Evolutionary conservation across 1,140 invertebrate species (phyloP).

Genomic region (Macrocentrus cingulum): DNA sequence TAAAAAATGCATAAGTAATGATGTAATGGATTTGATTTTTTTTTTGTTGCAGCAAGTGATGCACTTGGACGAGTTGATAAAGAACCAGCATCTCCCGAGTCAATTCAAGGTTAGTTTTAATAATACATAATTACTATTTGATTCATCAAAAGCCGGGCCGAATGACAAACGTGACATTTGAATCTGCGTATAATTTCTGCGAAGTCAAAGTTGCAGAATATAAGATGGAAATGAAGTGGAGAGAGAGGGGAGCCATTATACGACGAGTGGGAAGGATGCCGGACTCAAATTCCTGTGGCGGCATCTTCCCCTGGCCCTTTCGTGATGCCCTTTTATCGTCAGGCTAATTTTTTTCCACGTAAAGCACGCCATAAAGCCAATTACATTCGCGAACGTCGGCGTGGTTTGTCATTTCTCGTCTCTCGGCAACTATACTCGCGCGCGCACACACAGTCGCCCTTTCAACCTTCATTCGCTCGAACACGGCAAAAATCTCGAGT

Average conservation of each 20-base stretch:
- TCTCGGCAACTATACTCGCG: too few species aligned
- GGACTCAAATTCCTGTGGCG: constrained; percentile 20
- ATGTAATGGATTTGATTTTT: constrained; percentile 25
- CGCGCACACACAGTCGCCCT: neutral
- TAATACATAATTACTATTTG: constrained; percentile 3
- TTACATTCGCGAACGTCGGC: constrained; percentile 30
- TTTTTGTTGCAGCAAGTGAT: constrained; percentile 56
- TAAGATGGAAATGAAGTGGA: constrained; percentile 20
- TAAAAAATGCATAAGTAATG: constrained; percentile 12
- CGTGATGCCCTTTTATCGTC: constrained; percentile 24
- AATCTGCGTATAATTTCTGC: neutral
- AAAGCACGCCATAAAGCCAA: constrained; percentile 45
- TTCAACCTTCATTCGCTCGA: neutral
- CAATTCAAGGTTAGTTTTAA: constrained; percentile 50
- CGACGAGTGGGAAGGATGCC: neutral
- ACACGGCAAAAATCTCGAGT: neutral
- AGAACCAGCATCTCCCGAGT: constrained; percentile 54
- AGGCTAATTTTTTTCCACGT: constrained; percentile 38
- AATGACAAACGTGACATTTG: constrained; percentile 1
- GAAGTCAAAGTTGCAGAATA: neutral
- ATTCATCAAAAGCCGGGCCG: neutral
- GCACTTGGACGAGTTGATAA: constrained; percentile 54
- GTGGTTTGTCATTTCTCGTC: constrained; percentile 40
- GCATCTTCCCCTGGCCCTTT: neutral
- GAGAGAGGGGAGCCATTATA: constrained; percentile 21